Percentiles rank a stretch among this genome's conserved stretches.
Conservation (phyloP, 2,113 vertebrate species). For the Xyliphius kryptos region DNA sequence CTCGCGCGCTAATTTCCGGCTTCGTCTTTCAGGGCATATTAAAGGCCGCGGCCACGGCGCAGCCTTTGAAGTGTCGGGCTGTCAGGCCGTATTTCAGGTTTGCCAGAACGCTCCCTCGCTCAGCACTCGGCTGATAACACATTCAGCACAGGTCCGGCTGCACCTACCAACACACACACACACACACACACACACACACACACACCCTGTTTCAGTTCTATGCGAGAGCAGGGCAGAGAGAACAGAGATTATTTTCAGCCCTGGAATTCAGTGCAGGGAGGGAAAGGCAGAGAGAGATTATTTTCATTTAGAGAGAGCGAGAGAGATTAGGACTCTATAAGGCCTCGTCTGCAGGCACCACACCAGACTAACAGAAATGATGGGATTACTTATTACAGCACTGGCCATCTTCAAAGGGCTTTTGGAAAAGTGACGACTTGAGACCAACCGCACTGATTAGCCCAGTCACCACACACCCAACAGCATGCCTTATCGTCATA, state of each 20-base stretch:
- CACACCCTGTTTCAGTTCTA: conserved; percentile 17
- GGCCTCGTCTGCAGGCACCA: no score
- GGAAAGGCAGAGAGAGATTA: conserved; percentile 16
- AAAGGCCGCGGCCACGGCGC: conserved; percentile 52
- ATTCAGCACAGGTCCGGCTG: conserved; percentile 53
- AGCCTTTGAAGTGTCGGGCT: conserved; percentile 64
- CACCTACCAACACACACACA: conserved; percentile 40
- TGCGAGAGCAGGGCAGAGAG: background rate
- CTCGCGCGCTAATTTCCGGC: conserved; percentile 56
- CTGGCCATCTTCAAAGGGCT: conserved; percentile 32
- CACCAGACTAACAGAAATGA: conserved; percentile 34
- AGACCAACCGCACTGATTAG: conserved; percentile 20
- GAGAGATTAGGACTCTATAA: conserved; percentile 34
- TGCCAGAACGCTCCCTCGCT: conserved; percentile 53
- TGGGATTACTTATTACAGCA: conserved; percentile 27
- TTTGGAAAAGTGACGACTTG: conserved; percentile 15
- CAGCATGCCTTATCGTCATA: no score
- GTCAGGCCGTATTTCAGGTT: conserved; percentile 63
- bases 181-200: conserved; percentile 8
- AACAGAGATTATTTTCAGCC: conserved; percentile 38
- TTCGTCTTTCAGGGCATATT: conserved; percentile 58
- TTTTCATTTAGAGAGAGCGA: conserved; percentile 37
- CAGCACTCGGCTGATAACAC: conserved; percentile 60
- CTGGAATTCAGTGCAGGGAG: conserved; percentile 24
- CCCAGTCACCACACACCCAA: background rate